These are phyloP conservation scores for Alitta virens DNA, from an alignment of 2,888 invertebrate species.

Conservation along the genomic window DNA sequence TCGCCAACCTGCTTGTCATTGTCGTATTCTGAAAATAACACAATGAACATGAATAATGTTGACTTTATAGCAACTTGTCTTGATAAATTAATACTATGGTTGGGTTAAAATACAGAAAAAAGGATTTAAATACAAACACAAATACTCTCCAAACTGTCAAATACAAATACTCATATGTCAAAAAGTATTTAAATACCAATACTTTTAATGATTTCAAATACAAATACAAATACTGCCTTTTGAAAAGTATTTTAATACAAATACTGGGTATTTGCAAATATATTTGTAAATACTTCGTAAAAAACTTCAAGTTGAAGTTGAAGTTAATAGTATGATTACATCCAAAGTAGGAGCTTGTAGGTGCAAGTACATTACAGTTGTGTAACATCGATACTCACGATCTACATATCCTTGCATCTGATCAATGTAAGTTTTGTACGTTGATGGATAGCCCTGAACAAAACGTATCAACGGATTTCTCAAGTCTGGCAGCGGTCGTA, in stretches of 20 bases:
- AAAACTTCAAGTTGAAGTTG: neutral
- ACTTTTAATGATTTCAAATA: no score
- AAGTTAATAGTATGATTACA: no score
- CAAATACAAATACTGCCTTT: neutral
- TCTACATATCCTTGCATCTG: conserved; percentile 65
- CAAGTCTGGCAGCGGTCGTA: conserved; percentile 80
- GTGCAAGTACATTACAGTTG: neutral
- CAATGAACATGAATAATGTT: no score
- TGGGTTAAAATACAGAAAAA: no score
- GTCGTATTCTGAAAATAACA: conserved; percentile 31
- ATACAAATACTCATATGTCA: no score
- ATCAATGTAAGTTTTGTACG: conserved; percentile 45
- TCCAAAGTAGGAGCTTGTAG: neutral
- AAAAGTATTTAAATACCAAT: no score
- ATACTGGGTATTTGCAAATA: no score
- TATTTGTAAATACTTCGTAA: neutral
- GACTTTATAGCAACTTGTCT: no score
- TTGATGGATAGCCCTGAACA: conserved; percentile 58
- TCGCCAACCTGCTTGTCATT: conserved; percentile 34
- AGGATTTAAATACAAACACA: no score
- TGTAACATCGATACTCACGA: conserved; percentile 64
- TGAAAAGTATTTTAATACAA: neutral
- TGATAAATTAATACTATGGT: no score
- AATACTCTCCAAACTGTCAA: no score
- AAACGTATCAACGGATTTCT: conserved; percentile 96